Base-by-base conservation (phyloP, 37 sponge, comb jelly and placozoan species). In the Crambe crambe region DNA sequence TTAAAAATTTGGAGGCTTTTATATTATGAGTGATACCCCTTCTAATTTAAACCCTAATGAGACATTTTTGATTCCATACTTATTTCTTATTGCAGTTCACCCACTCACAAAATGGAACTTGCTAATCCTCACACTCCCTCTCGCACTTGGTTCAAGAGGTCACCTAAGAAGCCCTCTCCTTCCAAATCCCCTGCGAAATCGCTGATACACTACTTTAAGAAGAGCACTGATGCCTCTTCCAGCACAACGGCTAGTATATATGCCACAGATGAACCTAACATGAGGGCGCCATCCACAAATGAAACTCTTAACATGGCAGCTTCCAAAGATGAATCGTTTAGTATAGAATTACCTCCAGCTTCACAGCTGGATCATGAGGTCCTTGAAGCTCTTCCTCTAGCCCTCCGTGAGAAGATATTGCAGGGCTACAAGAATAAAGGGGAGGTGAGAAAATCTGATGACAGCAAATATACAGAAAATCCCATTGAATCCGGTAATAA, bases 341-440 rank as follows among this genome's bases (percentile, higher is more conserved):
- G 8, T 31, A 75, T 83, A 58, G 87, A 81, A 37, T 36, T 87
- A 15, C 87, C 87, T 43, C 81, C 87, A 25, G 60, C 79, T 37
- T 80, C 85, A 26, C 79, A 90, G 59, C 71, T 90, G 32, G 91
- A 90, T 62, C 6, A 42, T 21, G 79, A 80, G 58, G 91, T 90
- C 32, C 69, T 90, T 0, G 64, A 72, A 23, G 91, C 82, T 1
- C 74, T 90, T 22, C 91, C 91, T 12, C 12, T 10, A 21, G 36
- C 32, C 5, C 37, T 83, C 20, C 58, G 57, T 41, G 61, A 79
- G 60, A 42, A 83, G 66, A 83, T 89, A 18, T 20, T 76, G 15
- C 15, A 54, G 22, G 60, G 51, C 60, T 87, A 87, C 34, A 58
- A 63, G 25, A 79, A 41, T 22, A 43, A 60, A 23, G 56, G 34